These are phyloP conservation scores for Stenopsyche tienmushanensis DNA, from an alignment of 1,140 invertebrate species.

Conservation along the genomic window DNA sequence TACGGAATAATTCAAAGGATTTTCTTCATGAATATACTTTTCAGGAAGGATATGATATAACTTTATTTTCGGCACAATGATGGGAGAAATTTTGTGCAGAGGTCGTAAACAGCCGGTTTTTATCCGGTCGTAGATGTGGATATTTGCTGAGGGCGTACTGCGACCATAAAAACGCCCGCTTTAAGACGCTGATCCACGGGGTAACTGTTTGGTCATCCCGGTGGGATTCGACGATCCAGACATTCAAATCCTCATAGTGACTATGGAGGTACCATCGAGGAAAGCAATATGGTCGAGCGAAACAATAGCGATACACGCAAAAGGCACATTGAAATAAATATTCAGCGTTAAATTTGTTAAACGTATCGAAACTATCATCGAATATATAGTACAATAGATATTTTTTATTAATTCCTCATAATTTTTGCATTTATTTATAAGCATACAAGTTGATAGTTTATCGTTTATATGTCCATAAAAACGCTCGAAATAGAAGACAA, in stretches of 20 bases:
- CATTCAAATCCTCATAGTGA: background rate
- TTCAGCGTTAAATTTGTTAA: too few species aligned
- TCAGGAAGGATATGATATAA: background rate
- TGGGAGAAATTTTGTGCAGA: background rate
- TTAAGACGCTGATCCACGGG: background rate
- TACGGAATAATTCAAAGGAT: too few species aligned
- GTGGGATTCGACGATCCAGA: background rate
- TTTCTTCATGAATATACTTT: too few species aligned
- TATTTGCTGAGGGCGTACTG: background rate
- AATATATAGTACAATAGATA: too few species aligned
- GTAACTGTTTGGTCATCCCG: background rate
- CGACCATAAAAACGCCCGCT: background rate
- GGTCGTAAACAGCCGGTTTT: conserved; percentile 13
- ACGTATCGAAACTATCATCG: too few species aligned
- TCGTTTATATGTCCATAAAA: too few species aligned
- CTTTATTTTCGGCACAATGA: background rate
- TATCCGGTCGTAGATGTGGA: background rate
- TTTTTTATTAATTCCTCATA: too few species aligned
- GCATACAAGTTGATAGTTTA: too few species aligned
- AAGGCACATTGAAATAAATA: background rate
- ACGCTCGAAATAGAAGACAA: too few species aligned
- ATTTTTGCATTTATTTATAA: too few species aligned
- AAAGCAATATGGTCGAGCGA: too few species aligned
- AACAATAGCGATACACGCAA: background rate
- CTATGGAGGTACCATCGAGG: too few species aligned